A percentile compares a stretch with the other conserved stretches of the same genome.
phyloP scores from a whole-genome alignment of 2,888 invertebrate genomes.

The Gerris lacustris region DNA sequence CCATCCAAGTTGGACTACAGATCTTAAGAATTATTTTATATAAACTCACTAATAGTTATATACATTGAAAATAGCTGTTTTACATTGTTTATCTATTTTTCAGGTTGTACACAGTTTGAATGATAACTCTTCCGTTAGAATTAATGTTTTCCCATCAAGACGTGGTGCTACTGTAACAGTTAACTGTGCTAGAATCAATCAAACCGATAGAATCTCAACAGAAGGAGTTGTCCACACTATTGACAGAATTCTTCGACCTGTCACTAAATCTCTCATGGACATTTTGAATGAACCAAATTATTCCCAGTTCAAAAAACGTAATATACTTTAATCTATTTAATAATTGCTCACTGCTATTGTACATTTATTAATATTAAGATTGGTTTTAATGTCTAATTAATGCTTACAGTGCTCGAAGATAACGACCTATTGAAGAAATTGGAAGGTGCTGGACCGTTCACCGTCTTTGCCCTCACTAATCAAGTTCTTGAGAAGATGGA shows the following conservation, averaged over 20 bases:
- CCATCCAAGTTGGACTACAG: no score
- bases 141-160: conserved; percentile 46
- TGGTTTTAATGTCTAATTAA: not conserved
- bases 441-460: conserved; percentile 44
- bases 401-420: conserved; percentile 43
- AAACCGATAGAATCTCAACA: conserved; percentile 48
- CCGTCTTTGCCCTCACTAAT: conserved; percentile 45
- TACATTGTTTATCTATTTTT: not conserved
- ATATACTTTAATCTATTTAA: conserved; percentile 16
- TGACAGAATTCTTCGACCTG: conserved; percentile 45
- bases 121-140: conserved; percentile 43
- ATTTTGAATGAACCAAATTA: conserved; percentile 37
- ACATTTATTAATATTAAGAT: not conserved
- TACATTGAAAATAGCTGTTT: no score
- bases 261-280: conserved; percentile 36
- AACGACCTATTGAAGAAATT: conserved; percentile 45
- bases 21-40: no score
- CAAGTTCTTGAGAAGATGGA: conserved; percentile 51
- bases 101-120: conserved; percentile 36
- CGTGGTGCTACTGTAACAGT: conserved; percentile 46
- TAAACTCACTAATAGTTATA: no score
- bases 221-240: conserved; percentile 56
- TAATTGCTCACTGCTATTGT: not conserved
- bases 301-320: conserved; percentile 44
- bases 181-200: conserved; percentile 52